Evolutionary conservation across 2,888 invertebrate genomes (phyloP), one percentile per base, ranked within the genome.

Genomic region (Dorcus parallelipipedus): DNA sequence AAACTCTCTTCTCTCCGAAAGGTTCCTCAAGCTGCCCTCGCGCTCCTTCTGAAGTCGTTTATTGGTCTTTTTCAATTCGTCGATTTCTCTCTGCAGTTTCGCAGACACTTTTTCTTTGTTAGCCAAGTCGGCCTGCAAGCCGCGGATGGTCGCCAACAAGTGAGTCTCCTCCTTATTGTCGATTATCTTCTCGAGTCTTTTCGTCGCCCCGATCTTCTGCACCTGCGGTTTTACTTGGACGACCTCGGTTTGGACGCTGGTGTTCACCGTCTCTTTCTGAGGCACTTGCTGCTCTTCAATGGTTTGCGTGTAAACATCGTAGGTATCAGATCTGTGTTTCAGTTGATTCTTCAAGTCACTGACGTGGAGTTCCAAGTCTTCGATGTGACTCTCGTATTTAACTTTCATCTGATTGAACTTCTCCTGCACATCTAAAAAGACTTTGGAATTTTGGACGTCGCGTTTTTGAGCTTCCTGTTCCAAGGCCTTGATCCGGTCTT

Each of bases 371-470:
- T 89, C 89, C n/a, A 89, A 80, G 67, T 89, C 89, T 63, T 87
- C 86, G 56, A 89, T 89, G 70, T 90, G 90, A 40, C 80, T 84
- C 65, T 88, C 87, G 69, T 91, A 91, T 72, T 90, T 91, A 56
- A 84, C 82, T 76, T 89, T 90, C 83, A 90, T 89, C 47, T 88
- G 87, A 40, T 85, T 84, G 71, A 91, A 90, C 69, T 89, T 89
- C 56, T 87, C 87, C 76, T 90, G 90, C 10, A 91, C 83, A 51
- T 89, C 90, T 20, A 86, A 71, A 63, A 91, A 76, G 52, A 89
- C 87, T 69, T 86, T 84, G 62, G 89, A 87, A 10, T 88, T 88
- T 73, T 88, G 84, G 17, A 82, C 79, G 67, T 91, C 90, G 71
- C 89, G 88, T 54, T 84, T 83, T 72, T 83, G 84, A 41, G 89